Conservation (phyloP, 2,888 invertebrate species). For the Heterodera filipjevi region DNA sequence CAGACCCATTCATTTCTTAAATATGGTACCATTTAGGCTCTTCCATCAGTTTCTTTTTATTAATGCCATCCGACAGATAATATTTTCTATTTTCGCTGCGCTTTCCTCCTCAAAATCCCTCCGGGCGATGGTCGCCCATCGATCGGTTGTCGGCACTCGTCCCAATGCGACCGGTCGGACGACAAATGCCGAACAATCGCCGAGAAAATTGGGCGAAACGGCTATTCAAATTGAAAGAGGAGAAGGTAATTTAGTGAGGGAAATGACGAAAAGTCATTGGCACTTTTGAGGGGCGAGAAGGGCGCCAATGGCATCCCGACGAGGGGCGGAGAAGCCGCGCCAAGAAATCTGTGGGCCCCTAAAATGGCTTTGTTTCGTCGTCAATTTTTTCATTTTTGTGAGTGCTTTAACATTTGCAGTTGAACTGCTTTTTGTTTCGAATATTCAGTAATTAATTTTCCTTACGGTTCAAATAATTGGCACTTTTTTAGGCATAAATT, state of each 20-base stretch:
- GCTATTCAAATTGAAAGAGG: neutral
- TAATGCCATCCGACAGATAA: neutral
- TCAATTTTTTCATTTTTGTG: slow-evolving; percentile 63
- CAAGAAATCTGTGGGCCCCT: slow-evolving; percentile 65
- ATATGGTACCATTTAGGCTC: neutral
- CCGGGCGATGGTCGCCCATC: neutral
- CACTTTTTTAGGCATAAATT: too few relatives aligned
- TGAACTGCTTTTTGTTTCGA: neutral
- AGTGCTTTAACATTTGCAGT: slow-evolving; percentile 39
- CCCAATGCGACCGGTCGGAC: neutral
- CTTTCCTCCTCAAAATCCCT: neutral
- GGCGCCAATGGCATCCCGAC: neutral
- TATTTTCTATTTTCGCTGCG: neutral
- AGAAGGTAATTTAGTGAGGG: neutral
- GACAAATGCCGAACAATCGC: neutral
- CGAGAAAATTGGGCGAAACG: neutral
- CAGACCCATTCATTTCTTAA: neutral
- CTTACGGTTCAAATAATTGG: neutral
- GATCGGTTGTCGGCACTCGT: neutral
- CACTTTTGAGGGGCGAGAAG: slow-evolving; percentile 9
- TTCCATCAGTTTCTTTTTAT: neutral
- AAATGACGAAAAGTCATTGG: neutral
- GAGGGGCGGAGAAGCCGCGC: slow-evolving; percentile 56
- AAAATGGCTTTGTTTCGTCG: slow-evolving; percentile 64
- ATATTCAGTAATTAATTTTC: too few relatives aligned